Evolutionary conservation across 2,888 invertebrate genomes (phyloP).

Genomic region (Dasypolia templi): DNA sequence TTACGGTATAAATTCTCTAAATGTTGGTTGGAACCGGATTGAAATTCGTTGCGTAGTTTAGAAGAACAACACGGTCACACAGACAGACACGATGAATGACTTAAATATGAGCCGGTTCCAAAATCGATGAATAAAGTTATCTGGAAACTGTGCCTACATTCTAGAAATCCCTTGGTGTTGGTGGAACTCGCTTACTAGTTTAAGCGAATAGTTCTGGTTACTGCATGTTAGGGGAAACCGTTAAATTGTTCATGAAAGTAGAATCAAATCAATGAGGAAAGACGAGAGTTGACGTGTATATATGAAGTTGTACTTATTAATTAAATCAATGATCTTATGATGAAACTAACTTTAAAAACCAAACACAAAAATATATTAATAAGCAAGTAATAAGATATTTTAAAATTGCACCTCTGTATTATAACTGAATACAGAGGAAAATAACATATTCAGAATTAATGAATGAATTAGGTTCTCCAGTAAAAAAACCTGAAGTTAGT

Average conservation of each 20-base stretch:
- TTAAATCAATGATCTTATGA: not conserved
- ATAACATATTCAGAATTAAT: not conserved
- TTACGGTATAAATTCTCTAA: not conserved
- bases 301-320: no score
- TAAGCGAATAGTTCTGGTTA: not conserved
- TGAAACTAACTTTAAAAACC: not conserved
- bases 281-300: no score
- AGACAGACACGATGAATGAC: not conserved
- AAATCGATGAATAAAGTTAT: not conserved
- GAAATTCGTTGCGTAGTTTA: not conserved
- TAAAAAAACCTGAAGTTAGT: not conserved
- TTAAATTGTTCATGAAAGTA: not conserved
- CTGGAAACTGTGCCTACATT: not conserved
- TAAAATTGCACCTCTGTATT: no score
- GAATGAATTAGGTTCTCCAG: not conserved
- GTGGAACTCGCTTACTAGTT: not conserved
- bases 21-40: not conserved
- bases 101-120: not conserved
- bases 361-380: not conserved
- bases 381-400: no score
- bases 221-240: not conserved
- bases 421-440: not conserved
- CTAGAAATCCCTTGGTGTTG: not conserved
- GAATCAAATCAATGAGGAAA: not conserved
- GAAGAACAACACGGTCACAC: not conserved